Evolutionary conservation across 1,140 invertebrate genomes (phyloP), one percentile per base, ranked within the genome.

Genomic region (Temnothorax curvispinosus): DNA sequence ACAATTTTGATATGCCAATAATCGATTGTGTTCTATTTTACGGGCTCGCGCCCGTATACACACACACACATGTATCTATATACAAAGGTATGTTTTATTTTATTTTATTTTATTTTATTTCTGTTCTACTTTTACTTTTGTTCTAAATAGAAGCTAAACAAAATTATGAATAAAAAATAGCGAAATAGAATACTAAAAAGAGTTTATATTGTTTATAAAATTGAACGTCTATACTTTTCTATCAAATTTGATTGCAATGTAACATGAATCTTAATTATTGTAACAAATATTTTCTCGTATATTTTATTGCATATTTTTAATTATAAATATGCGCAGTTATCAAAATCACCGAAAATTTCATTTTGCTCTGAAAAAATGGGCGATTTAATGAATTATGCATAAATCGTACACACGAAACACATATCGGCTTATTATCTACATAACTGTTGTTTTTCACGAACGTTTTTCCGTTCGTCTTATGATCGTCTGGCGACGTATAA

Each of bases 51-150:
- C 1, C 35, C 35, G n/a, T 18, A 35, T 18, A 2, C 41, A 44
- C 2, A 62, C 1, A 64, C 35, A 38, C 35, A 35, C 35, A 1
- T n/a, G n/a, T n/a, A n/a, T n/a, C n/a, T n/a, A n/a, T n/a, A n/a
- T 1, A 4, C 18, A 65, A 77, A 62, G 11, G 15, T 35, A n/a
- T 47, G 4, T 35, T 44, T 75, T 75, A 7, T 35, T 44, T 75
- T 75, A 21, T 82, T 82, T 75, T 75, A 21, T 82, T 82, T 81
- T 41, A 18, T 82, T 76, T 47, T 38, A 13, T 76, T 84, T 35
- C 3, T 32, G 44, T 62, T 38, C 15, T 80, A 13, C 11, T 47
- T 76, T 85, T 62, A 27, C 18, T 13, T 82, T 71, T 2, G 18
- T 18, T n/a, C 15, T 21, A 7, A 80, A 80, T 35, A 38, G 9